Conservation (phyloP, 1,140 invertebrate genomes). For the Heliconius eleuchia region DNA sequence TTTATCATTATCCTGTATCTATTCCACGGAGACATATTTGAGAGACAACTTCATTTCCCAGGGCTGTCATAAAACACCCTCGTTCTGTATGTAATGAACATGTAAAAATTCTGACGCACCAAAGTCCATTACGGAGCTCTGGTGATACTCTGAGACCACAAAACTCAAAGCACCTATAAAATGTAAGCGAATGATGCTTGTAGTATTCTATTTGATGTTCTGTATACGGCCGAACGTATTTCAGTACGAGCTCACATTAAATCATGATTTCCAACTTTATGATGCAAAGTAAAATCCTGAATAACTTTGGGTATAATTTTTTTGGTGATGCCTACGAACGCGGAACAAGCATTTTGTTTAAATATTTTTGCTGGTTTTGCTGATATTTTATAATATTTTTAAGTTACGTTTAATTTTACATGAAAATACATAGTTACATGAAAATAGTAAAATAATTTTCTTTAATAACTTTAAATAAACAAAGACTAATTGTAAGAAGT, state of each 20-base stretch:
- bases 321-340: not conserved
- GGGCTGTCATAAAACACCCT: constrained; percentile 48
- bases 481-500: not conserved
- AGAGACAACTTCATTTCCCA: constrained; percentile 44
- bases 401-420: no score
- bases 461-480: no score
- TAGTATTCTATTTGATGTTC: constrained; percentile 21
- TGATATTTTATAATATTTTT: not conserved
- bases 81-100: constrained; percentile 37
- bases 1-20: constrained; percentile 20
- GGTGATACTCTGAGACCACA: constrained; percentile 5
- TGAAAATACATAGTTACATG: no score
- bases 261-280: constrained; percentile 25
- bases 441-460: no score
- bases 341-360: not conserved
- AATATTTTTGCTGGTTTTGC: not conserved
- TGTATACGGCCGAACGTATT: constrained; percentile 19
- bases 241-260: constrained; percentile 23
- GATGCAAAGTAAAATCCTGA: not conserved
- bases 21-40: constrained; percentile 26
- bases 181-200: constrained; percentile 24
- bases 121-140: constrained; percentile 21
- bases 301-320: not conserved
- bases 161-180: constrained; percentile 21
- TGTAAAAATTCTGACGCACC: constrained; percentile 35